These are phyloP conservation scores for Anorthoa munda DNA, from an alignment of 2,888 invertebrate genomes.

Conservation along the genomic window DNA sequence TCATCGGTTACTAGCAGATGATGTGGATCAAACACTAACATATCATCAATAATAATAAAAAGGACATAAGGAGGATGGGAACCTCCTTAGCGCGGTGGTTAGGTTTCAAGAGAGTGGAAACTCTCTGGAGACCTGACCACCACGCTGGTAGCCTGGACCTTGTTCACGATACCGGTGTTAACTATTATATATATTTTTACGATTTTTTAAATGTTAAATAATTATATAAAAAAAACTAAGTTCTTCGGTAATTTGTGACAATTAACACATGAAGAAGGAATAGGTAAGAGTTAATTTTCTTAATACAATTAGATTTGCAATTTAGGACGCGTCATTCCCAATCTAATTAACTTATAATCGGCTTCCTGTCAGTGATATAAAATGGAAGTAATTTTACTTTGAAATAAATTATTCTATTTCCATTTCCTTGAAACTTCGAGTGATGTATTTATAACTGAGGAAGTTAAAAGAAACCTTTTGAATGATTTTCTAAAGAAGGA, in stretches of 20 bases:
- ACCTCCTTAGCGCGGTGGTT: too few species aligned
- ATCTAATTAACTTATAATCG: constrained; percentile 50
- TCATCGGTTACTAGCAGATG: too few species aligned
- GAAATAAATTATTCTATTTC: neutral
- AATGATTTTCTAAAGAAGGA: neutral
- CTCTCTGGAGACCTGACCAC: too few species aligned
- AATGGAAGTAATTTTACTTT: constrained; percentile 24
- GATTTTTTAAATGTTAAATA: too few species aligned
- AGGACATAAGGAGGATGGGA: neutral
- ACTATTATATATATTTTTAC: too few species aligned
- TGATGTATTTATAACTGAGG: neutral
- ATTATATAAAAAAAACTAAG: too few species aligned
- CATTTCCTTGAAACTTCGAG: neutral
- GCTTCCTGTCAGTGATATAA: constrained; percentile 31
- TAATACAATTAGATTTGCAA: constrained; percentile 26
- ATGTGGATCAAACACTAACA: too few species aligned
- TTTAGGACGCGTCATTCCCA: constrained; percentile 31
- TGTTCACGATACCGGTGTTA: too few species aligned
- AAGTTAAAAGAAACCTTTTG: neutral
- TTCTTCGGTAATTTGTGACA: too few species aligned
- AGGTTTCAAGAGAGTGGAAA: too few species aligned
- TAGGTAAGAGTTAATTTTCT: constrained; percentile 6
- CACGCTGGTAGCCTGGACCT: too few species aligned
- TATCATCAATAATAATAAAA: too few species aligned
- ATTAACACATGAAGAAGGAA: neutral